Conservation (phyloP, 2,113 vertebrate genomes). For the Phalacrocorax pelagicus region DNA sequence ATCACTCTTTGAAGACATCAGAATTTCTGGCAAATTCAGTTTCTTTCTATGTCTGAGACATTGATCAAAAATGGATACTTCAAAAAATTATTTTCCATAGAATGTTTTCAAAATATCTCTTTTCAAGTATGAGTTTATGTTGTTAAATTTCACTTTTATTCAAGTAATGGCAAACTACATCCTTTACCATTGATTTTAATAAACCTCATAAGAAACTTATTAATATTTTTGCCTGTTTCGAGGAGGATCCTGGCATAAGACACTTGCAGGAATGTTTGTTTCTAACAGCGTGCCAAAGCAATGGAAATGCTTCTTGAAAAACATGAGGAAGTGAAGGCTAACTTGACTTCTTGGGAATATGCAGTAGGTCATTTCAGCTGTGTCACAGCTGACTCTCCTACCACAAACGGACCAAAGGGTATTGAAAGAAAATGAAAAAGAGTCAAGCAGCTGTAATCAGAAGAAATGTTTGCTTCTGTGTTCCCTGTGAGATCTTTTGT, state of each 20-base stretch:
- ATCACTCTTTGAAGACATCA: neutral
- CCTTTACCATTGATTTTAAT: neutral
- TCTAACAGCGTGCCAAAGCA: neutral
- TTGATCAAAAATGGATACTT: neutral
- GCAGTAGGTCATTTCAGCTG: neutral
- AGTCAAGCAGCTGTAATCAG: neutral
- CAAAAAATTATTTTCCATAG: neutral
- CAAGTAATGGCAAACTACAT: neutral
- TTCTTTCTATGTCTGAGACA: neutral
- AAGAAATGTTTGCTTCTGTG: neutral
- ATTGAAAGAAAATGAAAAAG: neutral
- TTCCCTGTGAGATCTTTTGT: neutral
- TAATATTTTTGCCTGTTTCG: neutral
- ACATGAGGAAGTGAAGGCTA: neutral
- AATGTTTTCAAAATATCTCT: neutral
- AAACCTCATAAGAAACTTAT: neutral
- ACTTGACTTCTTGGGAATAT: neutral
- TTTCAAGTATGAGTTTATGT: neutral
- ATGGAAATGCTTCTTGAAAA: neutral
- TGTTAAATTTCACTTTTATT: neutral
- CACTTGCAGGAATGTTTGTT: neutral
- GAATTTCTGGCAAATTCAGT: neutral
- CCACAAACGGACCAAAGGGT: accelerated
- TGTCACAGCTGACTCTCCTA: neutral
- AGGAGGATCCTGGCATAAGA: neutral